These are phyloP conservation scores for Heliconius melpomene DNA, from an alignment of 1,140 invertebrate genomes.

Conservation along the genomic window DNA sequence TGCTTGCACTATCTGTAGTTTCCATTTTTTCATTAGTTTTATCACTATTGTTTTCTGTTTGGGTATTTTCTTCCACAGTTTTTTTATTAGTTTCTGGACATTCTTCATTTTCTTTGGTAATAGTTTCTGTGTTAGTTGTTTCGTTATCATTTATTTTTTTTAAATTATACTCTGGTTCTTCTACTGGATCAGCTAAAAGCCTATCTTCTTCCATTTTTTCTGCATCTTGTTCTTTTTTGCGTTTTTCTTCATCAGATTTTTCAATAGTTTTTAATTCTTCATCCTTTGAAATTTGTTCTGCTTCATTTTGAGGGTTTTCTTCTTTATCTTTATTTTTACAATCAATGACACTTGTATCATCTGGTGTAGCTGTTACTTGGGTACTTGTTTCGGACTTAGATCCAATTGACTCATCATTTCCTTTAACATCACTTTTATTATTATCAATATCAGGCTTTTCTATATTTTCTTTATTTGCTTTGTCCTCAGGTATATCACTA, in stretches of 20 bases:
- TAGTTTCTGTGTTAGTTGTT: neutral
- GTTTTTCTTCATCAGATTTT: slow-evolving; percentile 24
- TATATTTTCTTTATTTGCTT: neutral
- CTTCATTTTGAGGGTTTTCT: neutral
- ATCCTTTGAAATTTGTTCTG: slow-evolving; percentile 16
- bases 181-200: slow-evolving; percentile 34
- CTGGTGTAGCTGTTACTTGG: neutral
- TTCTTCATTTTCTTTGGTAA: slow-evolving; percentile 25
- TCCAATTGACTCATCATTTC: slow-evolving; percentile 16
- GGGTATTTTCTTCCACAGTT: slow-evolving; percentile 14
- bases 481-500: neutral
- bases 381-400: neutral
- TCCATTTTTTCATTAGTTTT: slow-evolving; percentile 5
- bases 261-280: slow-evolving; percentile 17
- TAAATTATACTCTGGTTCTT: slow-evolving; percentile 16
- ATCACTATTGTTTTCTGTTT: slow-evolving; percentile 24
- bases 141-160: slow-evolving; percentile 8
- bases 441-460: slow-evolving; percentile 3
- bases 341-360: slow-evolving; percentile 14
- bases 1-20: neutral
- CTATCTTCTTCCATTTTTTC: slow-evolving; percentile 36
- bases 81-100: slow-evolving; percentile 27
- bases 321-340: neutral
- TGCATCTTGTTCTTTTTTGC: slow-evolving; percentile 21
- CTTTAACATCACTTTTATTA: slow-evolving; percentile 16